Evolutionary conservation across 2,888 invertebrate species (phyloP), one percentile per base, ranked within the genome.

Genomic region (Hypercompe scribonia): DNA sequence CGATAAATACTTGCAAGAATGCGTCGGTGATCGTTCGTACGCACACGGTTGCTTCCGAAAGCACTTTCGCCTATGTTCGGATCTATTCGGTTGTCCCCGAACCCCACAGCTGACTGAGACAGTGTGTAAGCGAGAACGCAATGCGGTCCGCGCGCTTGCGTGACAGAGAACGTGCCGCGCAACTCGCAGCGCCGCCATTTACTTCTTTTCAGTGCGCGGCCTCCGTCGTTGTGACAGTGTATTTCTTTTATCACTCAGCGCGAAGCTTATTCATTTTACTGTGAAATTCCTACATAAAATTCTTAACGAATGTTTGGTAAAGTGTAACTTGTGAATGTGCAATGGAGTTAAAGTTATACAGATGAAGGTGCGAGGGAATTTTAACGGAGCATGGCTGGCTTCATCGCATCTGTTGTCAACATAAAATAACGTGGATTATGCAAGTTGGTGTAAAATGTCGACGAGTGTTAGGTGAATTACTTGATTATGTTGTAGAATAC

Each of bases 351-450:
- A 84, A 83, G 87, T 87, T 86, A 82, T 86, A 82, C 83, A 89
- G 88, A 86, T 90, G 88, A 91, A 87, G 83, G 82, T 84, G 85
- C 73, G 77, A 82, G 83, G 82, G 83, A 83, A 87, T 82, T 82
- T 84, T 87, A 85, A 84, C 85, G 87, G 90, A 92, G 87, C 82
- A 94, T 95, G 95, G 91, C 89, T 91, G 91, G 90, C 90, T 89
- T 87, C 84, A 86, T 90, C 87, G 91, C 92, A 91, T 93, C 93
- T 91, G 93, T 94, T 93, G 93, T 95, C 94, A 94, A 93, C 90
- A 93, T 91, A 90, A 92, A 94, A 94, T 93, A 94, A 91, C 90
- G 90, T 92, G 94, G 92, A 95, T 94, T 95, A 94, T 94, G 94
- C 95, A 94, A 94, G 94, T 92, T 92, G 92, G 91, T 91, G 89